Conservation (phyloP, 2,113 vertebrate genomes). For the Circaetus gallicus region DNA sequence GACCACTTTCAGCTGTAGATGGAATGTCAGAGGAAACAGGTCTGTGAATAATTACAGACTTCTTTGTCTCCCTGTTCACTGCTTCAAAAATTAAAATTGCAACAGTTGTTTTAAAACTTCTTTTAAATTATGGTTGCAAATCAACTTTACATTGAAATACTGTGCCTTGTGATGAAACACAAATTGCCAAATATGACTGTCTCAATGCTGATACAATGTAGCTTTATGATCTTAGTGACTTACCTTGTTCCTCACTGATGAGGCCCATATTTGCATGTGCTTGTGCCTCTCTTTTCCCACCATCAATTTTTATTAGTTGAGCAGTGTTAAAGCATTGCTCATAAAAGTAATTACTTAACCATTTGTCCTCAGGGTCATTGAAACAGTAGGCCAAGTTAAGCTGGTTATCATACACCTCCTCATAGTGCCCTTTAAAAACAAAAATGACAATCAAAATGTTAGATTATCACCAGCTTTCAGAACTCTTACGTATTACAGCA, state of each 20-base stretch:
- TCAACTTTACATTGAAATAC: neutral
- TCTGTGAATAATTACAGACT: neutral
- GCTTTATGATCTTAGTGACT: neutral
- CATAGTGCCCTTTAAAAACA: constrained; percentile 66
- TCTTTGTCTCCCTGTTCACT: neutral
- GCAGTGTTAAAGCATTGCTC: constrained; percentile 74
- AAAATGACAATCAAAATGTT: neutral
- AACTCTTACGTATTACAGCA: neutral
- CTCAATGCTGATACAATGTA: neutral
- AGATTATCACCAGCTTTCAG: neutral
- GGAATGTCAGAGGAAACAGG: neutral
- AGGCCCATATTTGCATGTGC: constrained; percentile 73
- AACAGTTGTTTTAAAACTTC: neutral
- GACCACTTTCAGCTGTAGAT: neutral
- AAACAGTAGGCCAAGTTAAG: constrained; percentile 79
- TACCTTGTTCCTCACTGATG: constrained; percentile 77
- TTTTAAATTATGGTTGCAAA: neutral
- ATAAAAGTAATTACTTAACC: constrained; percentile 82
- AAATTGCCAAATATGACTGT: neutral
- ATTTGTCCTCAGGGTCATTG: constrained; percentile 74
- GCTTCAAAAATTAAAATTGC: neutral
- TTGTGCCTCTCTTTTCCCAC: constrained; percentile 77
- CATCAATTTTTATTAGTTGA: constrained; percentile 70
- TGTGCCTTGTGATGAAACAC: neutral
- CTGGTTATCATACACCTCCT: constrained; percentile 77